Base-by-base conservation (phyloP, 2,797 vertebrate genomes). In the Danio tinwini region DNA sequence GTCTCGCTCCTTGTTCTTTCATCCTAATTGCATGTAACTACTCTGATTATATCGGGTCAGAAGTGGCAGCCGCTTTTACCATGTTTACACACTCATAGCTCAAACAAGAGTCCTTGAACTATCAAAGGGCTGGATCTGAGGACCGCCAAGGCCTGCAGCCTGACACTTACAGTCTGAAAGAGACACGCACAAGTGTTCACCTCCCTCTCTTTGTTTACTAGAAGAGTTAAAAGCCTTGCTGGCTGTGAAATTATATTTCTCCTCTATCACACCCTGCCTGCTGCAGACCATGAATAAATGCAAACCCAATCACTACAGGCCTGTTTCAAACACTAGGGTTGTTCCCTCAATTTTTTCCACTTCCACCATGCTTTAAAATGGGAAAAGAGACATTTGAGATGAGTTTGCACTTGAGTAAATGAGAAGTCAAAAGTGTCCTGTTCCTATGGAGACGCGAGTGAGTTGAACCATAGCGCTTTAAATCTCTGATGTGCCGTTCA, bases 201-300 rank as follows among this genome's bases (percentile, higher is more conserved):
- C 83, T 84, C 65, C 65, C 80, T 81, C 62, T 50, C 75, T 52
- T 71, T 91, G 88, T 92, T 91, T 90, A 90, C 89, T 84, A 76
- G 72, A 65, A 74, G 78, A 88, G 84, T 90, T 89, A 80, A 77
- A 76, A 82, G 87, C 88, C 87, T 89, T 92, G 90, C 90, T 89
- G 89, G 84, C 91, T 90, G 86, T 92, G 90, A 92, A 93, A 93
- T 92, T 92, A 50, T 44, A 82, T 78, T 52, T 78, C 50, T 29
- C 39, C 44, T 65, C 75, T 55, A 82, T 58, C 74, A 82, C 44
- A 63, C 29, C 2, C 9, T n/a, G 4, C 62, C 13, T 56, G 42
- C 59, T 3, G 7, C 16, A 68, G 17, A 78, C 37, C 47, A 70
- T 61, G 65, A 71, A 52, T 62, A 62, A 78, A 78, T 71, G 37